Percentiles rank a stretch among this genome's conserved stretches.
Evolutionary conservation across 2,113 vertebrate genomes (phyloP).

Genomic region (Acanthisitta chloris): DNA sequence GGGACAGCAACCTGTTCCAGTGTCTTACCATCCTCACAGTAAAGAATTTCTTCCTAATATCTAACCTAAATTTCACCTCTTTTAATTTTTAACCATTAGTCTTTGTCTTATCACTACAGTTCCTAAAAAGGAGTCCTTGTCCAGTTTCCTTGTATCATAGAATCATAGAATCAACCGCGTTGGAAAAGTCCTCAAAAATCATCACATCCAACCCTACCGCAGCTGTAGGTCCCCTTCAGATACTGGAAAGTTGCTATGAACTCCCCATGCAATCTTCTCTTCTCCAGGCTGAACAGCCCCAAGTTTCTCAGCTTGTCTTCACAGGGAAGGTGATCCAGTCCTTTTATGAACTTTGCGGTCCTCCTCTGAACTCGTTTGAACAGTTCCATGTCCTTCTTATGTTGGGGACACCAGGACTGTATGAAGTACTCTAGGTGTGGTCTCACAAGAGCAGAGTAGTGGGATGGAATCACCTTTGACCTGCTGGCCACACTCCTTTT

Average conservation of each 20-base stretch:
- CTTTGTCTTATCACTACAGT: neutral
- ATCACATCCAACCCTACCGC: too few relatives aligned
- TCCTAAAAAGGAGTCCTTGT: neutral
- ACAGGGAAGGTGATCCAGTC: neutral
- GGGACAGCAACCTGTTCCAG: neutral
- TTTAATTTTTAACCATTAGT: neutral
- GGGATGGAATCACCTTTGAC: fast-evolving
- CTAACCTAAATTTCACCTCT: neutral
- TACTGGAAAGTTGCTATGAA: neutral
- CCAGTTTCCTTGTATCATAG: neutral
- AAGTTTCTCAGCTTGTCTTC: too few relatives aligned
- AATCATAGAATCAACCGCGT: too few relatives aligned
- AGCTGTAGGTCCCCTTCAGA: too few relatives aligned
- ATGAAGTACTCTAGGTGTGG: neutral
- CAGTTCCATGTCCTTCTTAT: neutral
- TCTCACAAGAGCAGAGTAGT: neutral
- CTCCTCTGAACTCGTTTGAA: neutral
- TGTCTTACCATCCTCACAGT: too few relatives aligned
- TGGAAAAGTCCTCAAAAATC: too few relatives aligned
- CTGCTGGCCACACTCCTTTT: neutral
- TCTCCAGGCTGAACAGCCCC: neutral
- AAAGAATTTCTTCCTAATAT: neutral
- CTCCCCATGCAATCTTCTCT: neutral
- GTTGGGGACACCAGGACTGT: neutral
- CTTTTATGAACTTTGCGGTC: neutral